Evolutionary conservation across 2,797 vertebrate genomes (phyloP).

Genomic region (Cossypha dichroa): DNA sequence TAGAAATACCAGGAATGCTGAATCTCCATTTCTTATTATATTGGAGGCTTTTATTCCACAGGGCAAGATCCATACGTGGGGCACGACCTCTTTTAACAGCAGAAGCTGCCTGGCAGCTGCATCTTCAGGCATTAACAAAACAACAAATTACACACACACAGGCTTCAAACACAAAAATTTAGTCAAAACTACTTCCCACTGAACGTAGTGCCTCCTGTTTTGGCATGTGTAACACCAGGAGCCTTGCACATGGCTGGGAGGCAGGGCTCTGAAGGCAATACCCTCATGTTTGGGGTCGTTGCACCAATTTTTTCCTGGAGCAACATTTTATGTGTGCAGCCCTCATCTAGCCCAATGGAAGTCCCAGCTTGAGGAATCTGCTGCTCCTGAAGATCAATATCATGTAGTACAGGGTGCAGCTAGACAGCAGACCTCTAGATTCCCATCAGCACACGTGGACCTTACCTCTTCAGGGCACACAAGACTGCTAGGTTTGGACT

Average conservation of each 20-base stretch:
- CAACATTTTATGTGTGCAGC: neutral
- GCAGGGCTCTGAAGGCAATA: neutral
- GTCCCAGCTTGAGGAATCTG: neutral
- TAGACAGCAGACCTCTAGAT: neutral
- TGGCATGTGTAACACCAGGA: neutral
- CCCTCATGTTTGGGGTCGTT: fast-evolving
- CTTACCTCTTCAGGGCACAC: neutral
- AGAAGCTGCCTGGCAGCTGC: neutral
- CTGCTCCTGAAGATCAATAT: neutral
- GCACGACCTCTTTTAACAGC: neutral
- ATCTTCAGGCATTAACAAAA: neutral
- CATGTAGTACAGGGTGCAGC: neutral
- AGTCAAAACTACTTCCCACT: neutral
- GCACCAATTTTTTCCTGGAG: neutral
- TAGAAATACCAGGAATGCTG: neutral
- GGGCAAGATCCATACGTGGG: neutral
- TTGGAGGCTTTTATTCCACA: neutral
- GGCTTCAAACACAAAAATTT: neutral
- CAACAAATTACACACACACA: neutral
- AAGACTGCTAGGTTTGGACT: neutral
- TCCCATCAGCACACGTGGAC: neutral
- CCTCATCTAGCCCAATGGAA: neutral
- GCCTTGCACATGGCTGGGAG: neutral
- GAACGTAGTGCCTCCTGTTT: neutral
- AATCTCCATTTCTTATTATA: neutral